These are phyloP conservation scores for Arbacia lixula DNA, from an alignment of 53 echinoderm and acorn worm species.

Conservation along the genomic window DNA sequence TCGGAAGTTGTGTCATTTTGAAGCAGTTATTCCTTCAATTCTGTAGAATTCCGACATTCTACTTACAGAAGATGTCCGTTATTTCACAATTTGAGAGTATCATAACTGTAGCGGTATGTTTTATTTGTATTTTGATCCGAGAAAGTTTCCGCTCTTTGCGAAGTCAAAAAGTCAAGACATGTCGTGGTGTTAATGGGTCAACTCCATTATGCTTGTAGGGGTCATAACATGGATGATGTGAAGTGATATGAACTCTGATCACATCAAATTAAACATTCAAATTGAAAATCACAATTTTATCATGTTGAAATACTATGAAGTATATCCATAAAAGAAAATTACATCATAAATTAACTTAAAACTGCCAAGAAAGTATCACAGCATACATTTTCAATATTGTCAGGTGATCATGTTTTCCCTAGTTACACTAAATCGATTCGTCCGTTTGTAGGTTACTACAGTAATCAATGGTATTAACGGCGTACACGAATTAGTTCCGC, in stretches of 20 bases:
- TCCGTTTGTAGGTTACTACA: too few relatives aligned
- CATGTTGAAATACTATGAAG: not conserved
- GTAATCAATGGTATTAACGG: too few relatives aligned
- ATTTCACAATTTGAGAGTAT: too few relatives aligned
- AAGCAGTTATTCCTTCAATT: not conserved
- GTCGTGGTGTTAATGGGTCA: not conserved
- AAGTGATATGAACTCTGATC: too few relatives aligned
- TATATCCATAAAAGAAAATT: too few relatives aligned
- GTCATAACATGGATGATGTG: too few relatives aligned
- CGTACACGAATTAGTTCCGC: too few relatives aligned
- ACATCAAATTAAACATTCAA: not conserved
- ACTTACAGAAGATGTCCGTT: not conserved
- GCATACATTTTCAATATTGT: too few relatives aligned
- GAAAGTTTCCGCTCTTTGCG: too few relatives aligned
- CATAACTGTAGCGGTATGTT: too few relatives aligned
- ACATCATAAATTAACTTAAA: not conserved
- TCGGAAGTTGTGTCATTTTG: slow-evolving; percentile 44
- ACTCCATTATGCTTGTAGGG: not conserved
- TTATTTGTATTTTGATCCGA: too few relatives aligned
- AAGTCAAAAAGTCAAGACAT: too few relatives aligned
- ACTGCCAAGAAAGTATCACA: not conserved
- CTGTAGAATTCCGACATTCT: slow-evolving; percentile 27
- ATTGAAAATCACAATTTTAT: not conserved
- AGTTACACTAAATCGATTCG: slow-evolving; percentile 36
- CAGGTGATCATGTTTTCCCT: not conserved